Conservation (phyloP, 2,797 vertebrate species). For the Paguma larvata region DNA sequence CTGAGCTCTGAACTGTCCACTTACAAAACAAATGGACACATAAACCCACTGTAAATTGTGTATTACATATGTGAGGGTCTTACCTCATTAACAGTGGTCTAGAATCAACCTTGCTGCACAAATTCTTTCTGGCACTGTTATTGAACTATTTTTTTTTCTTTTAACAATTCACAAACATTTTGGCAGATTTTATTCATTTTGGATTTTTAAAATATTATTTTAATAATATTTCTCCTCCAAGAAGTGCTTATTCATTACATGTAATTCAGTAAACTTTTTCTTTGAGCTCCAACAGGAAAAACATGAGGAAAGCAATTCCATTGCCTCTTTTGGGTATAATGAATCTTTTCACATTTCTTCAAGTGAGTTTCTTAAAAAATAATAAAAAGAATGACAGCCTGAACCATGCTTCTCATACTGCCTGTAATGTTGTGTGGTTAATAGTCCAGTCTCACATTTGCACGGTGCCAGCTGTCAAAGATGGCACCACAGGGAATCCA, state of each 20-base stretch:
- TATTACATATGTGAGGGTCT: background rate
- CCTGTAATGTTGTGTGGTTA: constrained; percentile 71
- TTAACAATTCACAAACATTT: constrained; percentile 21
- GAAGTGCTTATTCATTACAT: constrained; percentile 51
- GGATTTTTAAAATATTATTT: constrained; percentile 66
- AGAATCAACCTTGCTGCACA: constrained; percentile 14
- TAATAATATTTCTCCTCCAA: constrained; percentile 18
- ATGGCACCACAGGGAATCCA: constrained; percentile 68
- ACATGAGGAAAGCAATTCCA: constrained; percentile 7
- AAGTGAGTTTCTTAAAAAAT: constrained; percentile 61
- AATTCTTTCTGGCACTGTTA: constrained; percentile 34
- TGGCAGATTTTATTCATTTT: constrained; percentile 37
- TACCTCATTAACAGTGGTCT: background rate
- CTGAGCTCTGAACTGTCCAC: background rate
- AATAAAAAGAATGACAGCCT: constrained; percentile 58
- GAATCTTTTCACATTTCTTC: constrained; percentile 35
- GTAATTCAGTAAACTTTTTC: constrained; percentile 22
- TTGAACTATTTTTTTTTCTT: background rate
- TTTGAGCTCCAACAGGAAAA: constrained; percentile 63
- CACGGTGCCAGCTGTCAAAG: constrained; percentile 64
- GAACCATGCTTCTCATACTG: constrained; percentile 59
- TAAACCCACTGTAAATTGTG: background rate
- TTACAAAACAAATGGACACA: constrained; percentile 16
- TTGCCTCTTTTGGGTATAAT: constrained; percentile 59
- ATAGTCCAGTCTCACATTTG: constrained; percentile 67